phyloP scores from a whole-genome alignment of 2,888 invertebrate species.

The Neria commutata region DNA sequence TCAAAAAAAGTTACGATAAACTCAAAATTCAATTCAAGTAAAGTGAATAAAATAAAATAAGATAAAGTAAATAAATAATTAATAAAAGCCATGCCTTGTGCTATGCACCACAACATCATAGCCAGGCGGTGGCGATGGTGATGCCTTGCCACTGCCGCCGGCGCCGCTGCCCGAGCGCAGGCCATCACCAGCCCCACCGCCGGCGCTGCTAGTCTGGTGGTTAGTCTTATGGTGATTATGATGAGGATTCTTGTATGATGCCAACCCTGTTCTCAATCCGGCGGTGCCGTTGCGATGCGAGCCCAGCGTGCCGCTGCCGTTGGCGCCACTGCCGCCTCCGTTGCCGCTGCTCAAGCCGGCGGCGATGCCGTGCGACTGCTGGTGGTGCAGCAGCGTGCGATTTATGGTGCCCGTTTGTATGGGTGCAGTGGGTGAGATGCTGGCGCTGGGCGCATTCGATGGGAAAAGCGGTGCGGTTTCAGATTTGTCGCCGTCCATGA shows the following conservation, averaged over 20 bases:
- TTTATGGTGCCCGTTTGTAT: slow-evolving; percentile 59
- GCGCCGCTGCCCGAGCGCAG: slow-evolving; percentile 14
- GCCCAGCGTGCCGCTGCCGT: slow-evolving; percentile 41
- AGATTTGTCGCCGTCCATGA: slow-evolving; percentile 59
- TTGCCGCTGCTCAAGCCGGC: slow-evolving; percentile 37
- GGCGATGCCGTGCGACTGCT: slow-evolving; percentile 49
- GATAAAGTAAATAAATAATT: slow-evolving; percentile 36
- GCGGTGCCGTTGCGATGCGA: slow-evolving; percentile 46
- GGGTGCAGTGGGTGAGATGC: slow-evolving; percentile 59
- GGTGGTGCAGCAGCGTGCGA: slow-evolving; percentile 61
- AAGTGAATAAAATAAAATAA: slow-evolving; percentile 22
- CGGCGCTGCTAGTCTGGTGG: slow-evolving; percentile 44
- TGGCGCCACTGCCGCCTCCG: slow-evolving; percentile 36
- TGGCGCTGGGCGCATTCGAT: slow-evolving; percentile 57
- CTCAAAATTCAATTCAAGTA: background rate
- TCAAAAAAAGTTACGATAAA: background rate
- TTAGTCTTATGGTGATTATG: slow-evolving; percentile 56
- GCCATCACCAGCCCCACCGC: slow-evolving; percentile 35
- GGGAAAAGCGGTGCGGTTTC: slow-evolving; percentile 62
- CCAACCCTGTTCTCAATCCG: slow-evolving; percentile 61
- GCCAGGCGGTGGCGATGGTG: slow-evolving; percentile 62
- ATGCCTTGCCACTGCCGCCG: slow-evolving; percentile 51
- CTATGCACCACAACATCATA: slow-evolving; percentile 64
- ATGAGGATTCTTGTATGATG: slow-evolving; percentile 42
- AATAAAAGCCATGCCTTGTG: slow-evolving; percentile 63